Percentiles rank a stretch among this genome's conserved stretches.
These are phyloP conservation scores for Spisula solida DNA, from an alignment of 2,888 invertebrate species.

Conservation along the genomic window DNA sequence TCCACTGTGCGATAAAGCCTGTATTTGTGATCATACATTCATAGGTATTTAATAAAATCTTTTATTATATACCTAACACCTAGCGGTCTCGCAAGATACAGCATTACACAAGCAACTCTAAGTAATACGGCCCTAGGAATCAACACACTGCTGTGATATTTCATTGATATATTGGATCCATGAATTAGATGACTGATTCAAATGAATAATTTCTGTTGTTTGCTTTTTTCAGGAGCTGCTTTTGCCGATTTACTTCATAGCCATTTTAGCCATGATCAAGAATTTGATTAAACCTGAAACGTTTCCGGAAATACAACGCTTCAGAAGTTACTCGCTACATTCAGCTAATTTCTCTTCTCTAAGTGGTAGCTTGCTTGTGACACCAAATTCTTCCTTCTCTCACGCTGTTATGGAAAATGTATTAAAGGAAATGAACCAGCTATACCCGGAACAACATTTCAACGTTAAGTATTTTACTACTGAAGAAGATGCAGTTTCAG, in stretches of 20 bases:
- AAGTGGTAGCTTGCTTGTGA: constrained; percentile 11
- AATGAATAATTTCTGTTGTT: too few species aligned
- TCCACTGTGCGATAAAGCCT: too few species aligned
- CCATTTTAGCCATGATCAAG: constrained; percentile 91
- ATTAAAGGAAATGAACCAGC: neutral
- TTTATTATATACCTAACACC: too few species aligned
- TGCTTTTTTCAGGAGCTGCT: constrained; percentile 91
- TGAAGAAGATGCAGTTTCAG: constrained; percentile 91
- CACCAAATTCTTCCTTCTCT: neutral
- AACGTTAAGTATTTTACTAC: constrained; percentile 89
- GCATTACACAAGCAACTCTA: too few species aligned
- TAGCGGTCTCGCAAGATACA: too few species aligned
- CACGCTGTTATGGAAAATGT: neutral
- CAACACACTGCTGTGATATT: too few species aligned
- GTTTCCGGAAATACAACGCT: constrained; percentile 64
- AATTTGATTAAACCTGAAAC: constrained; percentile 67
- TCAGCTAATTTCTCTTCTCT: neutral
- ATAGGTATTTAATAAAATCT: too few species aligned
- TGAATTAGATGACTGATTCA: too few species aligned
- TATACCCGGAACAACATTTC: neutral
- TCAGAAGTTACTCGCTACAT: constrained; percentile 25
- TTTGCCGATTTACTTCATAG: constrained; percentile 93
- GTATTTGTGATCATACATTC: too few species aligned
- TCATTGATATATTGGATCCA: too few species aligned
- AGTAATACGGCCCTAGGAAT: too few species aligned